Conservation (phyloP, 2,888 invertebrate genomes). For the Ceramica pisi region DNA sequence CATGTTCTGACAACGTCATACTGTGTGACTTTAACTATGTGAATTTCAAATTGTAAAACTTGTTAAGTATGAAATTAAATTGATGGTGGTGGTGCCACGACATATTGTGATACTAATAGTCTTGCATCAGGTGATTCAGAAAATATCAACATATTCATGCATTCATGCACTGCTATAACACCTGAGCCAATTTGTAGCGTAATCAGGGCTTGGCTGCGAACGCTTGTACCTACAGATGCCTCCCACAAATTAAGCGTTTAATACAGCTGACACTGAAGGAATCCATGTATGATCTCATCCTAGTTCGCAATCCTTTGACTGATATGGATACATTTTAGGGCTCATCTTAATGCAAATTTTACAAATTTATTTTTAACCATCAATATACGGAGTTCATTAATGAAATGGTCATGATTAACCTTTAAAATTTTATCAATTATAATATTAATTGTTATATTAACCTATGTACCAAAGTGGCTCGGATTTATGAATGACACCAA, state of each 20-base stretch:
- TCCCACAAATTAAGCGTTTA: constrained; percentile 78
- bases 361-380: constrained; percentile 17
- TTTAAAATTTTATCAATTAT: constrained; percentile 28
- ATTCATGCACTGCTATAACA: constrained; percentile 66
- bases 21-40: background rate
- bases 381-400: constrained; percentile 7
- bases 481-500: background rate
- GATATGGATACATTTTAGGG: constrained; percentile 44
- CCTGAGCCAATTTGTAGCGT: constrained; percentile 76
- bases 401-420: constrained; percentile 29
- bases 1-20: constrained; percentile 7
- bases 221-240: constrained; percentile 72
- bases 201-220: constrained; percentile 78
- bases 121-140: constrained; percentile 70
- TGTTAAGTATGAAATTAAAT: constrained; percentile 12
- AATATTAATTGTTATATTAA: constrained; percentile 23
- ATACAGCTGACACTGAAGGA: constrained; percentile 76
- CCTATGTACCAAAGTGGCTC: background rate
- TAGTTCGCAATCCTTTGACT: constrained; percentile 61
- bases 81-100: constrained; percentile 24
- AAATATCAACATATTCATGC: constrained; percentile 68
- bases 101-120: constrained; percentile 54
- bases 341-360: constrained; percentile 18
- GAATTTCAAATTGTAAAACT: background rate
- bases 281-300: constrained; percentile 69